phyloP scores from a whole-genome alignment of 2,113 vertebrate species.

The Felis chaus region DNA sequence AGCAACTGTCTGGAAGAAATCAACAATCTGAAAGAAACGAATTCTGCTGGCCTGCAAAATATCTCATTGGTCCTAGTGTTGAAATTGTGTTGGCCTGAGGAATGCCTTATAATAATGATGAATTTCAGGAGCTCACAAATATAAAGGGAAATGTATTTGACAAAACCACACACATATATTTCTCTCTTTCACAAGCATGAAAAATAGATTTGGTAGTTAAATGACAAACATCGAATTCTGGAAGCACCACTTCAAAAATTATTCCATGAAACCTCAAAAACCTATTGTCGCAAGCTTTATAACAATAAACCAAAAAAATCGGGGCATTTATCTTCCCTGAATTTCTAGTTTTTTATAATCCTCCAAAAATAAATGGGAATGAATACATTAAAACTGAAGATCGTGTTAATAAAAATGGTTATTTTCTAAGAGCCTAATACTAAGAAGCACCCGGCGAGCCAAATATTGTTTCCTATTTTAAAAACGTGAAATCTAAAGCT shows the following conservation, averaged over 20 bases:
- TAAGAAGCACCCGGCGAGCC: background rate
- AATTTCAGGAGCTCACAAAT: background rate
- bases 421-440: background rate
- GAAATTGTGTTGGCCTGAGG: background rate
- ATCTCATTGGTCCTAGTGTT: background rate
- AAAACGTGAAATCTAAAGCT: background rate
- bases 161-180: background rate
- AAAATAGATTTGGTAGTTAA: background rate
- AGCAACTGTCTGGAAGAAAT: background rate
- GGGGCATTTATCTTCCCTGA: background rate
- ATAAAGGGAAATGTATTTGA: background rate
- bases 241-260: background rate
- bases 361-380: background rate
- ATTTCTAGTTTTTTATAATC: background rate
- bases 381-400: background rate
- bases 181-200: background rate
- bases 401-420: background rate
- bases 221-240: constrained; percentile 3
- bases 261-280: constrained; percentile 28
- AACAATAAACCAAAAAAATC: background rate
- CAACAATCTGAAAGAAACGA: background rate
- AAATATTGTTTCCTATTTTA: background rate
- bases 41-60: background rate
- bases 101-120: background rate
- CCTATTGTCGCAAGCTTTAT: background rate